phyloP scores from a whole-genome alignment of 2,797 vertebrate species.

The Pantherophis vulpinus region DNA sequence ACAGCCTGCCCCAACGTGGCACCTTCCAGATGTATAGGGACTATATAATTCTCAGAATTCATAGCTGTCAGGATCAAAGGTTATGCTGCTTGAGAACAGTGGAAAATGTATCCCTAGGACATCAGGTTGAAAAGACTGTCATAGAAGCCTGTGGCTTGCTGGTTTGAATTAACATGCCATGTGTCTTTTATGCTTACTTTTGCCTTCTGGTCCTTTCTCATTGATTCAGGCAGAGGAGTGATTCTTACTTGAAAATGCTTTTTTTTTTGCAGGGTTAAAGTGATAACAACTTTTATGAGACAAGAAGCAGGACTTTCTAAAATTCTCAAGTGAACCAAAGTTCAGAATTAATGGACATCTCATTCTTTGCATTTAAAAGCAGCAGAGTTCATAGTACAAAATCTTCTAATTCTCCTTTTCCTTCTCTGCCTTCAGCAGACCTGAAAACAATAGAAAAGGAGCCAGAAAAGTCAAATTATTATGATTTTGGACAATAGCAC shows the following conservation, averaged over 20 bases:
- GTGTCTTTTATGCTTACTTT: not conserved
- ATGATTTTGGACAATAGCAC: constrained; percentile 37
- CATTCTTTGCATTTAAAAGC: constrained; percentile 39
- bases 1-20: not conserved
- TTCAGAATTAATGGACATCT: constrained; percentile 53
- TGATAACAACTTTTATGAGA: constrained; percentile 22
- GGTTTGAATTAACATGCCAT: not conserved
- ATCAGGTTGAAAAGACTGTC: not conserved
- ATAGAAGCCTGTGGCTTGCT: not conserved
- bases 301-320: constrained; percentile 37
- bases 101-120: not conserved
- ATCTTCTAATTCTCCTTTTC: constrained; percentile 37
- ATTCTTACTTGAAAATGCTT: constrained; percentile 9
- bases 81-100: not conserved
- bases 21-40: not conserved
- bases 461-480: constrained; percentile 43
- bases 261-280: constrained; percentile 16
- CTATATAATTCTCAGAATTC: not conserved
- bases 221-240: not conserved
- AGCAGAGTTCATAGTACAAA: not conserved
- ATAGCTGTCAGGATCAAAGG: not conserved
- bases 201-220: not conserved
- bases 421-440: constrained; percentile 25
- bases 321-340: constrained; percentile 4
- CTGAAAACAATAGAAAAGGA: constrained; percentile 46